These are phyloP conservation scores for Phaethon lepturus DNA, from an alignment of 2,113 vertebrate species.

Conservation along the genomic window DNA sequence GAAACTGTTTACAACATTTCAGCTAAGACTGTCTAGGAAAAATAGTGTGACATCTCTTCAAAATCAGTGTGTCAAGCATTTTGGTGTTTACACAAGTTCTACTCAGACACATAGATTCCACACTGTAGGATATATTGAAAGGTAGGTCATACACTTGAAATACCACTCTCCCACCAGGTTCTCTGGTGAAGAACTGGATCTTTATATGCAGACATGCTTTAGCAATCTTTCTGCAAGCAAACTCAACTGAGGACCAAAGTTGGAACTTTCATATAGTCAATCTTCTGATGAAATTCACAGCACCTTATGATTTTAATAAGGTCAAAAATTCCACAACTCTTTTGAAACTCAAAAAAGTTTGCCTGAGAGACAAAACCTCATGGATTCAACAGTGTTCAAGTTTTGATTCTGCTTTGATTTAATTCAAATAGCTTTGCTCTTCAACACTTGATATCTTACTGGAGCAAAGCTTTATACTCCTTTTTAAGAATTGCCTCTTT, in stretches of 20 bases:
- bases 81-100: neutral
- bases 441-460: neutral
- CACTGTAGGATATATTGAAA: neutral
- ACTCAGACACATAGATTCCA: neutral
- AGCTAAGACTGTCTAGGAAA: neutral
- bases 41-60: neutral
- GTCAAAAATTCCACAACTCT: neutral
- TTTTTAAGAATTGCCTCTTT: neutral
- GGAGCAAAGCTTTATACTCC: neutral
- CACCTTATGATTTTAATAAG: neutral
- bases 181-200: neutral
- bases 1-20: neutral
- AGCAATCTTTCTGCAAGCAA: neutral
- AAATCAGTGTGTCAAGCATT: neutral
- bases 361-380: neutral
- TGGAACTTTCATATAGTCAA: neutral
- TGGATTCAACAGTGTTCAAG: neutral
- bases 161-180: neutral
- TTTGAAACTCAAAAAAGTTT: neutral
- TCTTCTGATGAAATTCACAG: neutral
- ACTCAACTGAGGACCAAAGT: neutral
- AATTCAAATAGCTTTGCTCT: neutral
- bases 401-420: neutral
- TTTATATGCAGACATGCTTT: neutral
- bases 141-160: neutral